Evolutionary conservation across 2,888 invertebrate genomes (phyloP).

Genomic region (Tinea trinotella): DNA sequence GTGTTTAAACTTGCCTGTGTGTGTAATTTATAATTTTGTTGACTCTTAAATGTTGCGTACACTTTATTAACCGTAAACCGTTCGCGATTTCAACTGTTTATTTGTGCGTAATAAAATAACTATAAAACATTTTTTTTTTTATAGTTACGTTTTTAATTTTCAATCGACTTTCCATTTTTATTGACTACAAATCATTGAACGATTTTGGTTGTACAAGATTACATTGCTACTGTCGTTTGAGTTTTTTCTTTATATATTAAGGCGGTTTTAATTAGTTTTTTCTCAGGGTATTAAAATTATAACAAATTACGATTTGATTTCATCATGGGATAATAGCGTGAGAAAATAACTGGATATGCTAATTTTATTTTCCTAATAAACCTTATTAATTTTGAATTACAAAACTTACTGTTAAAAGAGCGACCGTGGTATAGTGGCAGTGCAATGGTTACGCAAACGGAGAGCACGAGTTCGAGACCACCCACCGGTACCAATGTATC

Average conservation of each 20-base stretch:
- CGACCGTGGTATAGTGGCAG: too few relatives aligned
- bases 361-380: too few relatives aligned
- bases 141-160: conserved; percentile 3
- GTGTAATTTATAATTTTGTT: conserved; percentile 19
- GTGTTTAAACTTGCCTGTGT: conserved; percentile 20
- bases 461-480: too few relatives aligned
- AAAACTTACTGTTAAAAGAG: too few relatives aligned
- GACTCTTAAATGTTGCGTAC: conserved; percentile 33
- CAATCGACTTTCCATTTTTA: conserved; percentile 6
- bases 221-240: not conserved
- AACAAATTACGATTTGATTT: too few relatives aligned
- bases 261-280: not conserved
- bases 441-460: too few relatives aligned
- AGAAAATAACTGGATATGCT: too few relatives aligned
- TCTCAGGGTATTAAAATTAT: too few relatives aligned
- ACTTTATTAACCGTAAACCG: conserved; percentile 42
- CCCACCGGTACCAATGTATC: too few relatives aligned
- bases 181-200: conserved; percentile 1
- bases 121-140: conserved; percentile 34
- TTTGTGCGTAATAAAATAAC: conserved; percentile 39
- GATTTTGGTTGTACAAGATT: not conserved
- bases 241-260: too few relatives aligned
- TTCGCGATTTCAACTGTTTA: conserved; percentile 38
- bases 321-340: too few relatives aligned
- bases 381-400: too few relatives aligned